A percentile compares a stretch with the other conserved stretches of the same genome.
phyloP scores from a whole-genome alignment of 2,113 vertebrate genomes.

The Oreochromis tanganicae region DNA sequence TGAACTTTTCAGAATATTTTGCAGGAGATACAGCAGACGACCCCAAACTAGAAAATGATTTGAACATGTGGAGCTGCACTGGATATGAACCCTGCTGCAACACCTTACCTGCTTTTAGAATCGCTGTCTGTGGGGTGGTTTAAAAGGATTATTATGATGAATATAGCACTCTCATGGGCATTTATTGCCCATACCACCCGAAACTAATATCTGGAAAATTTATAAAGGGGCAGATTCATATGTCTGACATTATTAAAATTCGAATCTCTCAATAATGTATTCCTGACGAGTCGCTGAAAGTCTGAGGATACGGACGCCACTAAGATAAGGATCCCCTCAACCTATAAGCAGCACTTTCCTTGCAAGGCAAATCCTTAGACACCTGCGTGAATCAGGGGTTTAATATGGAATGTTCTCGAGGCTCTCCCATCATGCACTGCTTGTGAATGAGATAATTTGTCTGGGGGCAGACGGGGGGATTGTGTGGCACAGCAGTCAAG shows the following conservation, averaged over 20 bases:
- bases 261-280: neutral
- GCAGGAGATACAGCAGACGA: neutral
- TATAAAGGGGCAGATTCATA: neutral
- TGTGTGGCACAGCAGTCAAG: conserved; percentile 35
- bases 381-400: conserved; percentile 13
- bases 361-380: conserved; percentile 40
- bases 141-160: neutral
- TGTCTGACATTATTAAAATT: conserved; percentile 16
- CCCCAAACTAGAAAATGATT: neutral
- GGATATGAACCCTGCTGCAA: neutral
- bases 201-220: neutral
- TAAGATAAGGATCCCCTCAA: conserved; percentile 24
- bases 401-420: conserved; percentile 24
- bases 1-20: neutral
- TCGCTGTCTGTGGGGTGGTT: neutral
- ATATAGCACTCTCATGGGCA: neutral
- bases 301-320: neutral
- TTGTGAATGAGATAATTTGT: conserved; percentile 56
- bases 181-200: neutral
- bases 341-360: conserved; percentile 16
- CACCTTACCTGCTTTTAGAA: neutral
- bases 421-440: conserved; percentile 44
- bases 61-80: neutral
- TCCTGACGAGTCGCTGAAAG: neutral
- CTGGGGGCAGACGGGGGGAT: conserved; percentile 31